Evolutionary conservation across 2,888 invertebrate species (phyloP).

Genomic region (Gisinianus flammeolus): DNA sequence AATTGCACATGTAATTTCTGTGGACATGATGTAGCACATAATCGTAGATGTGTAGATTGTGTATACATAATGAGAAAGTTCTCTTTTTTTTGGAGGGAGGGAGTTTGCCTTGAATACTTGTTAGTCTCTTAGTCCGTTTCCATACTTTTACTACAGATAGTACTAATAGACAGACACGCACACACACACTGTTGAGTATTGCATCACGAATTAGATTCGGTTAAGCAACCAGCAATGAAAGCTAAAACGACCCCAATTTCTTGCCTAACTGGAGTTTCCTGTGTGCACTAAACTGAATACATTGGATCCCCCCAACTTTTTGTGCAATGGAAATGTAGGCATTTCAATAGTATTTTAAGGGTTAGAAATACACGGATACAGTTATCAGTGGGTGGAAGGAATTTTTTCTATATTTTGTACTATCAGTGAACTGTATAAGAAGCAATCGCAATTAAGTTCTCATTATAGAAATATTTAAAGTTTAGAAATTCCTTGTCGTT

Average conservation of each 20-base stretch:
- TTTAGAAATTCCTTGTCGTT: neutral
- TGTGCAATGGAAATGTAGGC: no score
- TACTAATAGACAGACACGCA: neutral
- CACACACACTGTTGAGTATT: neutral
- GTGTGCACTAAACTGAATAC: no score
- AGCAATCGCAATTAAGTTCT: no score
- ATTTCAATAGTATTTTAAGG: no score
- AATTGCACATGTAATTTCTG: slow-evolving; percentile 6
- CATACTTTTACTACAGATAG: neutral
- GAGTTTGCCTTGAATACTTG: neutral
- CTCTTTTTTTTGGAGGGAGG: neutral
- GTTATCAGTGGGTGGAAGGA: no score
- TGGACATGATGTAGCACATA: neutral
- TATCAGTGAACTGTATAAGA: no score
- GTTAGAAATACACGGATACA: no score
- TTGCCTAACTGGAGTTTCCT: neutral
- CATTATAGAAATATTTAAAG: no score
- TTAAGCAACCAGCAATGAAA: slow-evolving; percentile 18
- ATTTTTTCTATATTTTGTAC: no score
- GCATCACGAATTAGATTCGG: slow-evolving; percentile 7
- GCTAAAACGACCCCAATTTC: neutral
- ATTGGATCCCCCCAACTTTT: no score
- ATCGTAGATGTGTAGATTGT: neutral
- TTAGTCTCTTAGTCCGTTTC: neutral
- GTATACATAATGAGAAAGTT: neutral